A percentile compares a stretch with the other conserved stretches of the same genome.
Conservation (phyloP, 2,113 vertebrate species). For the Rhynchomys soricoides region DNA sequence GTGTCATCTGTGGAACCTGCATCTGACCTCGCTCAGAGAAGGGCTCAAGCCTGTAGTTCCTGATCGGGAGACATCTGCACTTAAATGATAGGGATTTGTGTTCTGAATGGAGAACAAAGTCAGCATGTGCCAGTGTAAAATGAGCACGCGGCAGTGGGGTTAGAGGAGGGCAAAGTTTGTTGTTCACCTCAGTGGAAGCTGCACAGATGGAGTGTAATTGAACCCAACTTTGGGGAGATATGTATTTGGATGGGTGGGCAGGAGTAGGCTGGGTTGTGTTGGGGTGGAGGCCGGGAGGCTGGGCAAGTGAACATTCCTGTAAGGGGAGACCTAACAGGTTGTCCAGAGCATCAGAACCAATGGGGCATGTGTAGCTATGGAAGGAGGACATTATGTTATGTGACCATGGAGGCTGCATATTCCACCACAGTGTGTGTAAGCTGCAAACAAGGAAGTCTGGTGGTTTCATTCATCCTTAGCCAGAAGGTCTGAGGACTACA, state of each 20-base stretch:
- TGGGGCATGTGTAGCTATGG: neutral
- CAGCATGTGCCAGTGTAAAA: neutral
- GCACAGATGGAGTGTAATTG: neutral
- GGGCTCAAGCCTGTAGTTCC: neutral
- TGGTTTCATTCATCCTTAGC: neutral
- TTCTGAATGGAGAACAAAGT: neutral
- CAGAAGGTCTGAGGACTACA: neutral
- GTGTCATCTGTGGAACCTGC: neutral
- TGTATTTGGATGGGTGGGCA: neutral
- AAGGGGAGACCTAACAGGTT: neutral
- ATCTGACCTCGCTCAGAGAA: neutral
- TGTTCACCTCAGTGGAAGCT: neutral
- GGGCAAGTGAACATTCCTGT: neutral
- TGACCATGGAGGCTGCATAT: neutral
- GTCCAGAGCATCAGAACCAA: neutral
- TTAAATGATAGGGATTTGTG: neutral
- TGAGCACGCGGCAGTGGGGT: neutral
- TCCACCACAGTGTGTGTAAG: neutral
- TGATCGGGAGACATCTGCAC: neutral
- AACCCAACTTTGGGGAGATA: neutral
- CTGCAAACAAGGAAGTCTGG: neutral
- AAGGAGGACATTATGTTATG: neutral
- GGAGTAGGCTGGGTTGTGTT: neutral
- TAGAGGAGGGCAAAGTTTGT: neutral
- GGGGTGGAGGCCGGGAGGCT: neutral